phyloP scores from a whole-genome alignment of 2,888 invertebrate genomes.

The Sphaeridia pumilis region DNA sequence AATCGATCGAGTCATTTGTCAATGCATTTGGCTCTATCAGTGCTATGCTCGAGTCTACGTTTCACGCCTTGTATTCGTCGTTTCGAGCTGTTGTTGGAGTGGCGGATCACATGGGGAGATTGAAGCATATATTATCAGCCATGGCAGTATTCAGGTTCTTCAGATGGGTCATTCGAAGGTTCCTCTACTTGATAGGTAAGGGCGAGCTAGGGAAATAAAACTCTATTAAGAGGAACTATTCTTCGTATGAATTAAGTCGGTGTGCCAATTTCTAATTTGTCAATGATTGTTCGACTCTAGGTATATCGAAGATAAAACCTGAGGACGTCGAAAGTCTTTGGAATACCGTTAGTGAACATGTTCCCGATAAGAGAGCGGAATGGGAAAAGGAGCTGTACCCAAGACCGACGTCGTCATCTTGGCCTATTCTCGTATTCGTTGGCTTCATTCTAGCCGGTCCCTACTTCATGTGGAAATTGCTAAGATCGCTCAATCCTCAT shows the following conservation, averaged over 20 bases:
- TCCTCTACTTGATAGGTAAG: constrained; percentile 56
- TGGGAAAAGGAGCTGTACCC: constrained; percentile 38
- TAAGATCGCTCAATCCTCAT: constrained; percentile 43
- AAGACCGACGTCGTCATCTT: constrained; percentile 47
- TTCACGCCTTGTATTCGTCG: constrained; percentile 87
- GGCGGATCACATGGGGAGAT: constrained; percentile 82
- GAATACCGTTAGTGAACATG: constrained; percentile 23
- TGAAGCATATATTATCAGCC: constrained; percentile 76
- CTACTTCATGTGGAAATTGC: constrained; percentile 73
- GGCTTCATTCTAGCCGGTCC: constrained; percentile 82
- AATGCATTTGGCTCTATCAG: constrained; percentile 85
- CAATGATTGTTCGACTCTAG: constrained; percentile 9
- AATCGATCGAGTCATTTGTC: constrained; percentile 84
- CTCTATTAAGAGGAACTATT: no score
- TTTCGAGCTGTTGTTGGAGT: constrained; percentile 91
- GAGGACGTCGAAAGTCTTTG: constrained; percentile 30
- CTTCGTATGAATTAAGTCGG: no score
- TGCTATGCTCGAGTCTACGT: constrained; percentile 94
- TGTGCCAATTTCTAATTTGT: background rate
- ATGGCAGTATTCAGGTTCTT: constrained; percentile 69
- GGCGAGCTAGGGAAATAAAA: no score
- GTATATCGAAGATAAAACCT: constrained; percentile 32
- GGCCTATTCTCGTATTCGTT: constrained; percentile 84
- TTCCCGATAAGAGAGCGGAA: constrained; percentile 39
- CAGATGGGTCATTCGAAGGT: constrained; percentile 65